Percentiles rank a stretch among this genome's conserved stretches.
Conservation (phyloP, 2,888 invertebrate genomes). For the Dascillus cervinus region DNA sequence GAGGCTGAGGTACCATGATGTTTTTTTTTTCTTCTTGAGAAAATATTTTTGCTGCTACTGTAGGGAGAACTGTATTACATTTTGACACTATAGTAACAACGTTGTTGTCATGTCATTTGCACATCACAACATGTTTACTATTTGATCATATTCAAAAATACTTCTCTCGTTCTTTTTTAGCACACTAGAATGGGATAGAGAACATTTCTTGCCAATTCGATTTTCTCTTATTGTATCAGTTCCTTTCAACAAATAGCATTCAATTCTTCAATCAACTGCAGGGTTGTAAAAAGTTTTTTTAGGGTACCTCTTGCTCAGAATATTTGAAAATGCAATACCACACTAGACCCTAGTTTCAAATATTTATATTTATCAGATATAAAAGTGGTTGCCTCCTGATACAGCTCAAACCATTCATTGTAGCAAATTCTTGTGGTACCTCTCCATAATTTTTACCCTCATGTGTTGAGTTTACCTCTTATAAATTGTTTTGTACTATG, state of each 20-base stretch:
- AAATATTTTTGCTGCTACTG: slow-evolving; percentile 4
- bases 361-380: no score
- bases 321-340: slow-evolving; percentile 5
- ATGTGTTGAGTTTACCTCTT: no score
- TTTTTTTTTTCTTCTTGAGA: slow-evolving; percentile 6
- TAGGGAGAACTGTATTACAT: slow-evolving; percentile 4
- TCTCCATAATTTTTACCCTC: slow-evolving; percentile 2
- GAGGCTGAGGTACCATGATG: slow-evolving; percentile 4
- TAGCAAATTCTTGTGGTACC: no score
- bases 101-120: no score
- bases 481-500: not conserved
- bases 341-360: no score
- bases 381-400: no score
- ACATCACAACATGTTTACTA: slow-evolving; percentile 4
- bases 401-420: slow-evolving; percentile 1
- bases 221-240: slow-evolving; percentile 9
- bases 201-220: slow-evolving; percentile 3
- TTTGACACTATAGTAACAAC: slow-evolving; percentile 6
- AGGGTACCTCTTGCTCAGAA: slow-evolving; percentile 2
- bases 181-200: slow-evolving; percentile 2
- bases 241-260: slow-evolving; percentile 5
- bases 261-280: slow-evolving; percentile 5
- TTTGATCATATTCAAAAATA: slow-evolving; percentile 3
- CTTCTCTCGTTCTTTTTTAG: slow-evolving; percentile 5
- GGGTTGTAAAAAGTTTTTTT: slow-evolving; percentile 4